Evolutionary conservation across 2,113 vertebrate genomes (phyloP), one percentile per base, ranked within the genome.

Genomic region (Vulpes lagopus): DNA sequence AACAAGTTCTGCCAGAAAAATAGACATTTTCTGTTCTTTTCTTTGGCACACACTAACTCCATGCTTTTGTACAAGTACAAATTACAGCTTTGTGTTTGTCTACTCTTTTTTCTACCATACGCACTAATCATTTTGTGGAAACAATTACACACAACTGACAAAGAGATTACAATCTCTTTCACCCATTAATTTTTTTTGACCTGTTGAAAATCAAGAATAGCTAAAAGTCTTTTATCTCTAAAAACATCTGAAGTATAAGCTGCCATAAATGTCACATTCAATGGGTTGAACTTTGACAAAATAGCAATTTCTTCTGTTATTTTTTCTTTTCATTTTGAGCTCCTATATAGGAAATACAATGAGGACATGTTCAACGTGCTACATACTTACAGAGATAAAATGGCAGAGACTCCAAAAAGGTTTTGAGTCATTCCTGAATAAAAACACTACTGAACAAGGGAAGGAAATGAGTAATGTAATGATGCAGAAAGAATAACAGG

Each of bases 391-490:
- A 62, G 53, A 95, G 96, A 96, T 71, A 93, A 97, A 96, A 65
- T 51, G 12, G 76, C 78, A 97, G 25, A 94, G 91, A 91, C 90
- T 96, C 53, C 88, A 65, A 73, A 82, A 86, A 23, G 25, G 62
- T 83, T 81, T 85, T 90, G 43, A 96, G 69, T 88, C 82, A 32
- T 71, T 81, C 35, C 27, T 57, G 57, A 97, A 60, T 74, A 74
- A 96, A 97, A 98, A 96, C 79, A 95, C 27, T 55, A 64, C 53
- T 83, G 64, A 87, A 91, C 64, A 94, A 78, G 74, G 4, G 55
- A 32, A 95, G 97, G 97, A 98, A 97, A 89, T 98, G 98, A 97
- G 83, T 92, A 90, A 90, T 30, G 83, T 92, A 90, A 90, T 25
- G 32, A 51, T n/a, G 20, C 19, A 92, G 60, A 93, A 93, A 73